A percentile compares a stretch with the other conserved stretches of the same genome.
Conservation (phyloP, 2,888 invertebrate genomes). For the Caenorhabditis macrosperma region DNA sequence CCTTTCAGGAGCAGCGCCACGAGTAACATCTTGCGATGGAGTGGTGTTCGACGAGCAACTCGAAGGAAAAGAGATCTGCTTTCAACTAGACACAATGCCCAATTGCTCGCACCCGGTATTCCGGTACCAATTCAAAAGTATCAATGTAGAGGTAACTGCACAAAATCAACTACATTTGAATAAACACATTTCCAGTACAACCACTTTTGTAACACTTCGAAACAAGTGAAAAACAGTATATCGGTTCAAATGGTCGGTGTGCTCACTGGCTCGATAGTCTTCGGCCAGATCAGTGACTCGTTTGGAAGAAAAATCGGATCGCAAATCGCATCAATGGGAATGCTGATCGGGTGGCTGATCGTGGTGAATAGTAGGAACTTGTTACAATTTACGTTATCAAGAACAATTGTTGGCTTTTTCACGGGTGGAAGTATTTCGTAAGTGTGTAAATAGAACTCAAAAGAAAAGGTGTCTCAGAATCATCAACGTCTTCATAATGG, state of each 20-base stretch:
- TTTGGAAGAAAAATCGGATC: slow-evolving; percentile 69
- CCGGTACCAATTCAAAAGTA: slow-evolving; percentile 64
- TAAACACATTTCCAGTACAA: slow-evolving; percentile 60
- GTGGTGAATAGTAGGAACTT: slow-evolving; percentile 54
- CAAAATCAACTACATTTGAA: not conserved
- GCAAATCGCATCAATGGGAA: slow-evolving; percentile 55
- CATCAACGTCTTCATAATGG: slow-evolving; percentile 72
- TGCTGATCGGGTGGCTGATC: slow-evolving; percentile 59
- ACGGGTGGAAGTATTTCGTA: slow-evolving; percentile 65
- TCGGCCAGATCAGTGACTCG: slow-evolving; percentile 75
- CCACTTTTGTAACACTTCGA: slow-evolving; percentile 63
- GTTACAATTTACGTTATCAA: slow-evolving; percentile 57
- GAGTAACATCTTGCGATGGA: slow-evolving; percentile 48
- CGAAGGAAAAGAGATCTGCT: slow-evolving; percentile 59
- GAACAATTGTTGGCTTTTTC: slow-evolving; percentile 65
- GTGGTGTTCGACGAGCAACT: slow-evolving; percentile 28
- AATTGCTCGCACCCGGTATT: slow-evolving; percentile 60
- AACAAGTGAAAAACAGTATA: slow-evolving; percentile 69
- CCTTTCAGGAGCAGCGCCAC: slow-evolving; percentile 59
- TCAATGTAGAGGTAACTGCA: slow-evolving; percentile 68
- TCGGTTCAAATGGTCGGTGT: slow-evolving; percentile 77
- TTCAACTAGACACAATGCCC: slow-evolving; percentile 24
- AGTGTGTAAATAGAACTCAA: slow-evolving; percentile 24
- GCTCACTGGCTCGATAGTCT: slow-evolving; percentile 71
- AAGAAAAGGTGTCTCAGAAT: slow-evolving; percentile 56